phyloP scores from a whole-genome alignment of 64 coral and sea anemone genomes.

The Stichodactyla mertensii region DNA sequence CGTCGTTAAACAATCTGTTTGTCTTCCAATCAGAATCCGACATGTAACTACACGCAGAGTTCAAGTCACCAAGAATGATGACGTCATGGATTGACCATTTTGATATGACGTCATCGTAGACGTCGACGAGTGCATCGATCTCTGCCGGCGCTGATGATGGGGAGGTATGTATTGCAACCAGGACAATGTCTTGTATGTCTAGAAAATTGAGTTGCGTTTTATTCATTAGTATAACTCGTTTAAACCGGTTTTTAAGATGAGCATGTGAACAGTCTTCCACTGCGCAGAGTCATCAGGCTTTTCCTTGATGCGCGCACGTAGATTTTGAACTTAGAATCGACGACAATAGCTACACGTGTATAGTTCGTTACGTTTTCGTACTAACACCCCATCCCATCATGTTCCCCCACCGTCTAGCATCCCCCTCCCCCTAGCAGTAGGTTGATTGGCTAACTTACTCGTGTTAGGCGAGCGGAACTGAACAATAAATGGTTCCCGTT shows the following conservation, averaged over 20 bases:
- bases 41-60: conserved; percentile 83
- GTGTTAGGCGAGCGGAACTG: conserved; percentile 47
- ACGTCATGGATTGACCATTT: conserved; percentile 64
- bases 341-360: too few relatives aligned
- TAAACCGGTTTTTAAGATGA: too few relatives aligned
- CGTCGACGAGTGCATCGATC: conserved; percentile 64
- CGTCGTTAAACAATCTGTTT: conserved; percentile 70
- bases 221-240: too few relatives aligned
- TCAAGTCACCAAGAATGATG: conserved; percentile 89
- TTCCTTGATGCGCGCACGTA: too few relatives aligned
- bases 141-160: conserved; percentile 65
- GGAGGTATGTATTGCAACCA: conserved; percentile 84
- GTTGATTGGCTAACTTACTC: conserved; percentile 33
- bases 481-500: conserved; percentile 83
- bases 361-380: too few relatives aligned
- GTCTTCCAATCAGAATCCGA: conserved; percentile 64
- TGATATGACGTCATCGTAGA: conserved; percentile 83
- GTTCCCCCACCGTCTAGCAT: not conserved
- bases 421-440: too few relatives aligned
- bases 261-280: too few relatives aligned
- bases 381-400: too few relatives aligned
- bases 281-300: too few relatives aligned
- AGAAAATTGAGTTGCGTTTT: too few relatives aligned
- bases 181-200: conserved; percentile 72
- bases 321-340: too few relatives aligned